phyloP scores from a whole-genome alignment of 2,113 vertebrate genomes.

The Nettapus auritus region DNA sequence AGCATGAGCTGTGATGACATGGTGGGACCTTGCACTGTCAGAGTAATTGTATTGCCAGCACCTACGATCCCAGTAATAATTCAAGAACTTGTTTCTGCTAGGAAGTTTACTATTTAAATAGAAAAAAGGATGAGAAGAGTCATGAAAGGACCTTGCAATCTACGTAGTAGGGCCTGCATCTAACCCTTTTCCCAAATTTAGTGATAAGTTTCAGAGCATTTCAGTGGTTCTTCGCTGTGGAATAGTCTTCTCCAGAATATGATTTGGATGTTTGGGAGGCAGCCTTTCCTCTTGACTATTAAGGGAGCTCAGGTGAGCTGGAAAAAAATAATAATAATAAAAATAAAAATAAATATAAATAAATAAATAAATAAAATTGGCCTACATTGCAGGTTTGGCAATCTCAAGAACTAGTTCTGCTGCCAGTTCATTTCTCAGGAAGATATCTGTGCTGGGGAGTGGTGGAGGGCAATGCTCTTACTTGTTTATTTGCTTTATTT shows the following conservation, averaged over 20 bases:
- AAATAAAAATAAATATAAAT: too few species aligned
- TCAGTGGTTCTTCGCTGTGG: background rate
- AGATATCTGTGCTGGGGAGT: background rate
- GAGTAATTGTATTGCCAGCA: background rate
- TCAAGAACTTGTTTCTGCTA: background rate
- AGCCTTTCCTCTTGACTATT: background rate
- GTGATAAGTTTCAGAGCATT: background rate
- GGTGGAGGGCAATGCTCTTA: background rate
- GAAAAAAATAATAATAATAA: too few species aligned
- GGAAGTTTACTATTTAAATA: background rate
- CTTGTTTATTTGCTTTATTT: constrained; percentile 46
- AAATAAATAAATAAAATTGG: too few species aligned
- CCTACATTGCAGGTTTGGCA: background rate
- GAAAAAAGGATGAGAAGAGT: background rate
- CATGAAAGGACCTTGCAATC: background rate
- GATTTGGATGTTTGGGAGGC: background rate
- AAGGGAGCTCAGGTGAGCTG: background rate
- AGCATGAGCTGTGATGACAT: background rate
- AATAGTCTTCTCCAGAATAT: background rate
- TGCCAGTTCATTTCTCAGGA: background rate
- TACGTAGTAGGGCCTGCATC: background rate
- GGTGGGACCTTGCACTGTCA: background rate
- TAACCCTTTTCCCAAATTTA: background rate
- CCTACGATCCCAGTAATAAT: too few species aligned
- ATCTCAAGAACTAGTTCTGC: background rate